These are phyloP conservation scores for Seison nebaliae DNA, from an alignment of 1,140 invertebrate species.

Conservation along the genomic window DNA sequence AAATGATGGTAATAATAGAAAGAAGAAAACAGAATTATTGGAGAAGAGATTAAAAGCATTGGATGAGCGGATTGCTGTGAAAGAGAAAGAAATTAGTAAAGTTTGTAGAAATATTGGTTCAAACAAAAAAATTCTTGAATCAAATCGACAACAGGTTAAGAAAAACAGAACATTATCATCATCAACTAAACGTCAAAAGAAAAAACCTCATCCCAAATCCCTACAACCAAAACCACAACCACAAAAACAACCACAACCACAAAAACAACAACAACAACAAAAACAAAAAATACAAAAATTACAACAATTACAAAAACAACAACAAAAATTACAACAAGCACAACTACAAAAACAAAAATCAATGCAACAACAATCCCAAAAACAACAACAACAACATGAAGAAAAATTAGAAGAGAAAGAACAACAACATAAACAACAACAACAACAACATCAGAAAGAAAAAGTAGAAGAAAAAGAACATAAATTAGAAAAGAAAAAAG, in stretches of 20 bases:
- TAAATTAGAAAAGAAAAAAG: no score
- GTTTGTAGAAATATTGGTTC: no score
- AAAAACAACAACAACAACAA: conserved; percentile 9
- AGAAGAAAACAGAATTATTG: no score
- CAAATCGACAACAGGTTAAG: no score
- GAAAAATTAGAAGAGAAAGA: background rate
- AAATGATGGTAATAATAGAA: no score
- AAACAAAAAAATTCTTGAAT: no score
- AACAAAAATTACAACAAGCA: conserved; percentile 2
- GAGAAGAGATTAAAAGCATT: no score
- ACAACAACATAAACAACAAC: background rate
- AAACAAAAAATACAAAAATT: conserved; percentile 10
- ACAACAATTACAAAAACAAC: conserved; percentile 8
- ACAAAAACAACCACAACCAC: conserved; percentile 3
- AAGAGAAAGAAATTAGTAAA: no score
- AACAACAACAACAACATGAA: background rate
- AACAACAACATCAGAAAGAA: background rate
- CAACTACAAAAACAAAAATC: background rate
- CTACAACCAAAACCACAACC: conserved; percentile 1
- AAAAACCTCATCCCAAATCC: conserved; percentile 8
- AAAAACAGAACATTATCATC: no score
- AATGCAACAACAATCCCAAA: background rate
- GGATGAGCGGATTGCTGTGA: no score
- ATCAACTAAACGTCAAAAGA: no score
- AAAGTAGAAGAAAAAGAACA: no score